Base-by-base conservation (phyloP, 2,888 invertebrate species). In the Campoletis raptor region DNA sequence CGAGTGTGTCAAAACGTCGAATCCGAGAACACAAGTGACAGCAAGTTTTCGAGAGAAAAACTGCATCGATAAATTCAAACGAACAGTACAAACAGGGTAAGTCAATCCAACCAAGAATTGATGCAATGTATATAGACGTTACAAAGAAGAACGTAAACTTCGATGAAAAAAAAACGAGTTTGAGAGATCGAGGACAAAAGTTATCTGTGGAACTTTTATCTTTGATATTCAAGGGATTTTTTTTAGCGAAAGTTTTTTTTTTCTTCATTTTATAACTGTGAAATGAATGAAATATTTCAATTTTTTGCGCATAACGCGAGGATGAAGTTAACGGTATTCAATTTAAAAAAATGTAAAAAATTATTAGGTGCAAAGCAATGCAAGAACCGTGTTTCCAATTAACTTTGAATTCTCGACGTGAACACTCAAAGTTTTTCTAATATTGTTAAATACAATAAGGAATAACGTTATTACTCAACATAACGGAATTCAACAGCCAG, bases 141-240 rank as follows among this genome's bases (percentile, higher is more conserved):
- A 64, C 24, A 18, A 69, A 74, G 12, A 81, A n/a, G 69, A 67
- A 67, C 30, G 67, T 12, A 57, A 37, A 67, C 48, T 48, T 48
- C 24, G 69, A 69, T 24, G 12, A 30, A n/a, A 64, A 10, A 64
- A 10, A 45, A 66, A 45, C 67, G 78, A 83, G 78, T 18, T 12
- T 84, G 52, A 67, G 54, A 81, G 81, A 88, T 76, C 73, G 37
- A 37, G 79, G 69, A 78, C 45, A 48, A 66, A 83, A 40, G 84
- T 87, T 88, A 48, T 89, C 89, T 85, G 87, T 88, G 88, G 85
- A 86, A 90, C 90, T 91, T 89, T 87, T 88, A 89, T 89, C 89
- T 89, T 87, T 89, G 90, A 88, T 89, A 87, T 89, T 30, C 21
- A 12, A 40, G 6, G 7, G 18, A 7, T 48, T 48, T 18, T 40